Evolutionary conservation across 2,113 vertebrate genomes (phyloP).

Genomic region (Mustela nigripes): DNA sequence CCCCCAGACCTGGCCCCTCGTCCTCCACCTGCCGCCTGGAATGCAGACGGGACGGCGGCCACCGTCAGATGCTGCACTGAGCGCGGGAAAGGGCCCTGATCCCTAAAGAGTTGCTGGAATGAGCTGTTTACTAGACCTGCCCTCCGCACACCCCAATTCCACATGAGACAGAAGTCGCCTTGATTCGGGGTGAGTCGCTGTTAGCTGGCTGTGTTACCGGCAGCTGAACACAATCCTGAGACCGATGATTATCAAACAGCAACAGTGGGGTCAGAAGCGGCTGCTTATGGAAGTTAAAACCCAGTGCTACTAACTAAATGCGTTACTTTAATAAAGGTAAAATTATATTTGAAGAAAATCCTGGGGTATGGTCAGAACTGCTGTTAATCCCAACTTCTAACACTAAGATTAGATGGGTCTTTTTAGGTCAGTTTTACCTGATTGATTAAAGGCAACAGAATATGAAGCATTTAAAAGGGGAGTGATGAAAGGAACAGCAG

Average conservation of each 20-base stretch:
- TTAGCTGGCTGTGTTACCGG: neutral
- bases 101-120: neutral
- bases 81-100: neutral
- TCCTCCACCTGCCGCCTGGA: neutral
- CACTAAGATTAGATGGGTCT: neutral
- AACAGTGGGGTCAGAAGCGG: neutral
- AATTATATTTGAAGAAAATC: neutral
- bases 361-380: neutral
- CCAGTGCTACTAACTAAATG: neutral
- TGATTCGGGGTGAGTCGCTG: neutral
- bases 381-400: neutral
- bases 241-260: neutral
- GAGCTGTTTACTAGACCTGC: neutral
- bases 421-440: neutral
- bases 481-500: neutral
- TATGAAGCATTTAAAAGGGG: neutral
- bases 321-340: neutral
- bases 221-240: neutral
- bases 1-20: too few relatives aligned
- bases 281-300: neutral
- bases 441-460: neutral
- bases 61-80: accelerated
- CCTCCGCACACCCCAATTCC: neutral
- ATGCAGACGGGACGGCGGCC: too few relatives aligned
- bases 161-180: neutral